phyloP scores from a whole-genome alignment of 2,888 invertebrate species.

The Aphodius sticticus region DNA sequence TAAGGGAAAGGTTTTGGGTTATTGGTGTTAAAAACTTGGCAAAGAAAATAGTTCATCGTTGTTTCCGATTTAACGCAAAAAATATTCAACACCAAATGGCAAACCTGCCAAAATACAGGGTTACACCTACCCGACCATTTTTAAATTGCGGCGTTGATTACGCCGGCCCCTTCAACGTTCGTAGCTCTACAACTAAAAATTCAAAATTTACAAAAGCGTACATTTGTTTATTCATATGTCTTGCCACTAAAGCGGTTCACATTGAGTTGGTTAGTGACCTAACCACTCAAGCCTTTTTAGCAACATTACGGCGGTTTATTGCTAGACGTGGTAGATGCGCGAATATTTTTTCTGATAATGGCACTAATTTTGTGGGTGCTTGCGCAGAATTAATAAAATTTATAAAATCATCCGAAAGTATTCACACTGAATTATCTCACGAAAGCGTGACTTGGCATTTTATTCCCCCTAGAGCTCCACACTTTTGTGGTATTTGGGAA shows the following conservation, averaged over 20 bases:
- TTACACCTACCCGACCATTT: slow-evolving; percentile 27
- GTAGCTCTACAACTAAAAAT: slow-evolving; percentile 24
- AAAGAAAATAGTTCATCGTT: slow-evolving; percentile 14
- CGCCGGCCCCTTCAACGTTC: slow-evolving; percentile 36
- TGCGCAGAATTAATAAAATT: slow-evolving; percentile 39
- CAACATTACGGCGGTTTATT: slow-evolving; percentile 48
- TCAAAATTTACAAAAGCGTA: slow-evolving; percentile 37
- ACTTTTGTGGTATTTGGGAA: slow-evolving; percentile 51
- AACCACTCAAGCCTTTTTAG: slow-evolving; percentile 50
- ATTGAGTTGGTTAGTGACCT: too few species aligned
- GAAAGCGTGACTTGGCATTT: slow-evolving; percentile 45
- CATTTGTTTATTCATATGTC: too few species aligned
- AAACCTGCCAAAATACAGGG: slow-evolving; percentile 21
- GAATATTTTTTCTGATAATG: slow-evolving; percentile 49
- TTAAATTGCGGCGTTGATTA: slow-evolving; percentile 37
- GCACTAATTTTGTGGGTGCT: slow-evolving; percentile 51
- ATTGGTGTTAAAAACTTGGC: background rate
- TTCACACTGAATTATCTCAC: slow-evolving; percentile 7
- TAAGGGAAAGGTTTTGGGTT: slow-evolving; percentile 31
- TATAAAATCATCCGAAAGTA: background rate
- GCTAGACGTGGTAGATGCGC: slow-evolving; percentile 45
- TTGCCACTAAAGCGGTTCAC: too few species aligned
- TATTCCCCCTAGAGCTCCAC: slow-evolving; percentile 43
- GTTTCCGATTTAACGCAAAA: background rate
- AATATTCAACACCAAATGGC: slow-evolving; percentile 26